Evolutionary conservation across 1,140 invertebrate genomes (phyloP), one percentile per base, ranked within the genome.

Genomic region (Lycorma delicatula): DNA sequence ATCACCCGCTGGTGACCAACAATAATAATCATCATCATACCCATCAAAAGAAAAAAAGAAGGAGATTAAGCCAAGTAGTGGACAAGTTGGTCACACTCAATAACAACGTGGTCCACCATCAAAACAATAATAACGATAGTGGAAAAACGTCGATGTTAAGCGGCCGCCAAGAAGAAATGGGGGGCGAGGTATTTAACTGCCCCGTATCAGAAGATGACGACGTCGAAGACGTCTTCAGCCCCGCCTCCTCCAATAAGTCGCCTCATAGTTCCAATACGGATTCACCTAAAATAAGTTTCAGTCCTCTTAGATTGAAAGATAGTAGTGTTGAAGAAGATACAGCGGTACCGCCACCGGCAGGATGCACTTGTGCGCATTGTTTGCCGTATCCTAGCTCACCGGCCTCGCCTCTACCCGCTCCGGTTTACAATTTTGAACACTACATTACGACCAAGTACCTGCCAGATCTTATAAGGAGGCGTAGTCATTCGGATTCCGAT

Each of bases 401-500:
- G 71, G 16, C 78, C 81, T 1, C 74, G 77, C 73, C 78, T 3
- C 64, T 72, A 12, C 71, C 75, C n/a, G 71, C 76, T 1, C 75
- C 77, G 31, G 73, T 77, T 29, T 81, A 79, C 65, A 80, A 71
- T 59, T 85, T 85, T 67, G 83, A 84, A 65, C 81, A 83, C 60
- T 86, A 85, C 69, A 73, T 88, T 56, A 81, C 85, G 61, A 79
- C 80, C 54, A 86, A 86, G 74, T 85, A 85, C 74, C 77, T 86
- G 67, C 83, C 84, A 3, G 83, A 85, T 61, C 75, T 81, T 25
- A 81, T 81, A 61, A 75, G 81, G 1, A 72, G 80, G 53, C 75
- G 86, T 44, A 86, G 84, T 64, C 84, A 86, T 68, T 87, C 86
- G 16, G 86, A 89, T 66, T 86, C 83, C 0, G 84, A 87, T 63